phyloP scores from a whole-genome alignment of 2,888 invertebrate genomes.

The Hyposoter dolosus region DNA sequence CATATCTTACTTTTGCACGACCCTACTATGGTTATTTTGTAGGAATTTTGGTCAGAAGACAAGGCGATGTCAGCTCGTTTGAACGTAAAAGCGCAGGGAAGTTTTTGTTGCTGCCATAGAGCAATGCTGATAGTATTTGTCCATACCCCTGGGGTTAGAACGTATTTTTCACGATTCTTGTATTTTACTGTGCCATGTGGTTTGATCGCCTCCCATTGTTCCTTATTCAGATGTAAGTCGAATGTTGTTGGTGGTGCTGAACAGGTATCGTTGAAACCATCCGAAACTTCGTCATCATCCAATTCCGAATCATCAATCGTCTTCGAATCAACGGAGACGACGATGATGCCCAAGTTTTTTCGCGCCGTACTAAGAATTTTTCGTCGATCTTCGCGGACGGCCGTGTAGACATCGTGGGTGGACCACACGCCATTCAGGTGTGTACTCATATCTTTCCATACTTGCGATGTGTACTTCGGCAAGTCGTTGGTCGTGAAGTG shows the following conservation, averaged over 20 bases:
- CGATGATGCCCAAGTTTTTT: background rate
- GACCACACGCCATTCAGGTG: slow-evolving; percentile 7
- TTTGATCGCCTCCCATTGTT: slow-evolving; percentile 43
- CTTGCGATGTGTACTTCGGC: slow-evolving; percentile 11
- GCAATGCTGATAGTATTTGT: slow-evolving; percentile 40
- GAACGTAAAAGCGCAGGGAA: slow-evolving; percentile 52
- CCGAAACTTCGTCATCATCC: background rate
- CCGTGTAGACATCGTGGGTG: slow-evolving; percentile 7
- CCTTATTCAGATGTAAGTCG: slow-evolving; percentile 39
- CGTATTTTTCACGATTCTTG: slow-evolving; percentile 25
- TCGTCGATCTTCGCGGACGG: slow-evolving; percentile 20
- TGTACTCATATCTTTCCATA: slow-evolving; percentile 28
- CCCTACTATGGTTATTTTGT: slow-evolving; percentile 46
- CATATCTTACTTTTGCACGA: slow-evolving; percentile 38
- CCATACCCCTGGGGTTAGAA: slow-evolving; percentile 46
- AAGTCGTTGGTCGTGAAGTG: slow-evolving; percentile 13
- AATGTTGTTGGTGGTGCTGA: slow-evolving; percentile 10
- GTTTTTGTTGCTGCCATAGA: slow-evolving; percentile 34
- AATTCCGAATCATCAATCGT: background rate
- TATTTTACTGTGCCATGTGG: slow-evolving; percentile 21
- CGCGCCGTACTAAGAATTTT: slow-evolving; percentile 26
- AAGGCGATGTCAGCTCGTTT: slow-evolving; percentile 42
- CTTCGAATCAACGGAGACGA: background rate
- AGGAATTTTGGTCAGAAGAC: background rate
- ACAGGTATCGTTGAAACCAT: background rate